Evolutionary conservation across 2,888 invertebrate species (phyloP), one percentile per base, ranked within the genome.

Genomic region (Dexiosoma caninum): DNA sequence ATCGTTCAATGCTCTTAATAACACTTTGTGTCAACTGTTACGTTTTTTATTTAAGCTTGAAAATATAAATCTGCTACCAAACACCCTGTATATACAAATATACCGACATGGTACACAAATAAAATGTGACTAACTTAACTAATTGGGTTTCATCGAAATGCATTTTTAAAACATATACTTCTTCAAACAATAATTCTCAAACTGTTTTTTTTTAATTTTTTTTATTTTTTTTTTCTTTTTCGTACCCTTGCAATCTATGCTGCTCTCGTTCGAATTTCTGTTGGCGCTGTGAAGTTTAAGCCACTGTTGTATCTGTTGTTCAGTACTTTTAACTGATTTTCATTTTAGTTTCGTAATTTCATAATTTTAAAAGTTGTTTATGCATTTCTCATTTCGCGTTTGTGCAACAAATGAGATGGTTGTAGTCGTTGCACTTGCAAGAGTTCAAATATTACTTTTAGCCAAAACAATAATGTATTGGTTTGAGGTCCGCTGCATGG

Each of bases 311-410:
- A 42, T 35, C 16, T 60, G 57, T 70, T 59, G 30, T 79, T 67
- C 62, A 57, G 71, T 70, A 32, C 62, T 44, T 69, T 71, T 53
- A 35, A 35, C 3, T 76, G 67, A 67, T 75, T 74, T 66, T 59
- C 35, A 51, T 66, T 78, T 60, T 19, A 42, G 51, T 75, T 80
- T 75, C 51, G 78, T 78, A 81, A 83, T 77, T 81, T 79, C 79
- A 74, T 69, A 81, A 81, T 70, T 76, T 71, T 55, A 46, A 62
- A 74, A 70, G 75, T 76, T 82, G 69, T 80, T 76, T 78, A 82
- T 80, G 75, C 78, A 60, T 57, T 77, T 77, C 67, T 74, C 72
- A 70, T 16, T 66, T 37, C 7, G 10, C 1, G n/a, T 51, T 62
- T 23, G n/a, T 72, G 27, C 74, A 64, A 49, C 55, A 74, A 74